These are phyloP conservation scores for Arvicanthis niloticus DNA, from an alignment of 2,113 vertebrate species.

Conservation along the genomic window DNA sequence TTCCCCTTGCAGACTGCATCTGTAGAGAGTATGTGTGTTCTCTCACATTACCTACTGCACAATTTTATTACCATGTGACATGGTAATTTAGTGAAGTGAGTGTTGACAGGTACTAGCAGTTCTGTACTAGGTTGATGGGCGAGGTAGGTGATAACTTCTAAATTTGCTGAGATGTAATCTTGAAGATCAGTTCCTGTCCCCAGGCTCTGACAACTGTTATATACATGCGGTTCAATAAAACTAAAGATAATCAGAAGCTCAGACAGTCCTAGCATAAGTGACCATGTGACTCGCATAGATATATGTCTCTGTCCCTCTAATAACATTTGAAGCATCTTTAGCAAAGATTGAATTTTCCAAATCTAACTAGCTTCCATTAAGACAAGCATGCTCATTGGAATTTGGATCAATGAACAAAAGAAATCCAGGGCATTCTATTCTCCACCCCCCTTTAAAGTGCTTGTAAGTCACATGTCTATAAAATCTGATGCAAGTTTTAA, in stretches of 20 bases:
- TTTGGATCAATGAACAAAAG: conserved; percentile 37
- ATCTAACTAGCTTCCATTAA: background rate
- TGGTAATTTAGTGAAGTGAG: background rate
- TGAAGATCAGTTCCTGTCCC: conserved; percentile 35
- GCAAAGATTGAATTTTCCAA: conserved; percentile 22
- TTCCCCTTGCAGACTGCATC: background rate
- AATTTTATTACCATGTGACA: background rate
- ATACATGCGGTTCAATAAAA: conserved; percentile 3
- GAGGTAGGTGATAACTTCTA: background rate
- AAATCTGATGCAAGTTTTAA: conserved; percentile 32
- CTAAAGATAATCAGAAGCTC: conserved; percentile 68
- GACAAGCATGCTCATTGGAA: background rate
- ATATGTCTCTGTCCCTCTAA: background rate
- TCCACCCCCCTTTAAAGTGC: background rate
- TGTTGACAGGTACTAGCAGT: background rate
- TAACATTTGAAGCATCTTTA: conserved; percentile 20
- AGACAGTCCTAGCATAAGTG: conserved; percentile 51
- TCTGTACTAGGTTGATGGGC: background rate
- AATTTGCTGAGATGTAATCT: background rate
- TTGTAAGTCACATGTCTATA: conserved; percentile 46
- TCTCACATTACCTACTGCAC: background rate
- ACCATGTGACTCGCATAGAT: conserved; percentile 36
- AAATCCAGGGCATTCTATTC: background rate
- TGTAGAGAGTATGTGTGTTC: background rate
- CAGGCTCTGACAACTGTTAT: background rate